These are phyloP conservation scores for Ctenopoma multispine DNA, from an alignment of 2,797 vertebrate species.

Conservation along the genomic window DNA sequence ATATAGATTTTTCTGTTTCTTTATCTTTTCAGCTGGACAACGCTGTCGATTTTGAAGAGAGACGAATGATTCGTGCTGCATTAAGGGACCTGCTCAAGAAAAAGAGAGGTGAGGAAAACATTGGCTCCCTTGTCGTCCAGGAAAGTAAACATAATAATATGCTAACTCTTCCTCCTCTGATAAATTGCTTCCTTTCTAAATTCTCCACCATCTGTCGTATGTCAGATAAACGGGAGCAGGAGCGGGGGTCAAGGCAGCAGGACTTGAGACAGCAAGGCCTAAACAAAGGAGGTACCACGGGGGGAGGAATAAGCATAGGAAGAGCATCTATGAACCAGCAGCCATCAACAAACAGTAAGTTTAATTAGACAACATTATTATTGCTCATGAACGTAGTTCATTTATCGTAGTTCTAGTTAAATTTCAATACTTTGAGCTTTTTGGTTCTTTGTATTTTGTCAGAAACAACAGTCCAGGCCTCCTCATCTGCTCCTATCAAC, in stretches of 20 bases:
- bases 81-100: slow-evolving; percentile 93
- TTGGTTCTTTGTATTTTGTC: slow-evolving; percentile 64
- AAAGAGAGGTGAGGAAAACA: slow-evolving; percentile 81
- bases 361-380: not conserved
- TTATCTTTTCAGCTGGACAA: slow-evolving; percentile 86
- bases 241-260: slow-evolving; percentile 88
- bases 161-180: not conserved
- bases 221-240: slow-evolving; percentile 93
- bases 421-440: not conserved
- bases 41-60: slow-evolving; percentile 90
- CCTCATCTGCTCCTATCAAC: slow-evolving; percentile 76
- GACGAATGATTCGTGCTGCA: slow-evolving; percentile 90
- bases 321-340: slow-evolving; percentile 68
- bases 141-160: not conserved
- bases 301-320: slow-evolving; percentile 48
- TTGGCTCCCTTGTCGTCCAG: not conserved
- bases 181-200: slow-evolving; percentile 2
- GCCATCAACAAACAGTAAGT: slow-evolving; percentile 75
- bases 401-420: not conserved
- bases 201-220: not conserved
- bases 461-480: slow-evolving; percentile 75
- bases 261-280: slow-evolving; percentile 84
- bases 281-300: slow-evolving; percentile 63
- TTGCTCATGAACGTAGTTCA: not conserved
- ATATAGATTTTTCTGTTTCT: no score